A percentile compares a stretch with the other conserved stretches of the same genome.
Conservation (phyloP, 2,888 invertebrate genomes). For the Silvanus unidentatus region DNA sequence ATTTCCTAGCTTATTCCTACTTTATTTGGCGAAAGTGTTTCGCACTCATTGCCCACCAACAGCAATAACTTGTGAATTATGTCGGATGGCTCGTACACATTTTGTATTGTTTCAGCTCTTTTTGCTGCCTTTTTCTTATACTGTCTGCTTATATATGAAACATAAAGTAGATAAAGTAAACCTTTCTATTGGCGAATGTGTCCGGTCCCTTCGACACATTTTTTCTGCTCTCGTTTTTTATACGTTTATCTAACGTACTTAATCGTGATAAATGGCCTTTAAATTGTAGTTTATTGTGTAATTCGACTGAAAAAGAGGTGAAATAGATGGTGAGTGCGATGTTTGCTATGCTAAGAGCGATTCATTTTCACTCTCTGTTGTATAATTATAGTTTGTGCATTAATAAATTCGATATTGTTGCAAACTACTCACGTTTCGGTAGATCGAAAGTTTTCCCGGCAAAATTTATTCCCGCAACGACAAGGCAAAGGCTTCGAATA, state of each 20-base stretch:
- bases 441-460: too few species aligned
- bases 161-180: conserved; percentile 14
- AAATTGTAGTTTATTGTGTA: too few species aligned
- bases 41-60: neutral
- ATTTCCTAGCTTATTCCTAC: neutral
- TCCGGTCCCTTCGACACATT: conserved; percentile 1
- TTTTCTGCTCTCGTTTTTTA: neutral
- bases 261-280: neutral
- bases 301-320: too few species aligned
- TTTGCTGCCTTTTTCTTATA: too few species aligned
- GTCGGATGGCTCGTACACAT: neutral
- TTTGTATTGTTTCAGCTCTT: conserved; percentile 11
- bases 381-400: too few species aligned
- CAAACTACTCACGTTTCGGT: too few species aligned
- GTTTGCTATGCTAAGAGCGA: too few species aligned
- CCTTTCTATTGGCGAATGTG: conserved; percentile 8
- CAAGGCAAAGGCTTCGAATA: too few species aligned
- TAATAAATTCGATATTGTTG: too few species aligned
- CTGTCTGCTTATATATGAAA: conserved; percentile 11
- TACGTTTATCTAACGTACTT: conserved; percentile 4
- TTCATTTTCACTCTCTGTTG: too few species aligned
- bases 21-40: neutral
- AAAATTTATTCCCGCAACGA: too few species aligned
- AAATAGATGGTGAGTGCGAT: too few species aligned
- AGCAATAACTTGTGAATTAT: conserved; percentile 1